Conservation (phyloP, 2,888 invertebrate genomes). For the Dryocosmus kuriphilus region DNA sequence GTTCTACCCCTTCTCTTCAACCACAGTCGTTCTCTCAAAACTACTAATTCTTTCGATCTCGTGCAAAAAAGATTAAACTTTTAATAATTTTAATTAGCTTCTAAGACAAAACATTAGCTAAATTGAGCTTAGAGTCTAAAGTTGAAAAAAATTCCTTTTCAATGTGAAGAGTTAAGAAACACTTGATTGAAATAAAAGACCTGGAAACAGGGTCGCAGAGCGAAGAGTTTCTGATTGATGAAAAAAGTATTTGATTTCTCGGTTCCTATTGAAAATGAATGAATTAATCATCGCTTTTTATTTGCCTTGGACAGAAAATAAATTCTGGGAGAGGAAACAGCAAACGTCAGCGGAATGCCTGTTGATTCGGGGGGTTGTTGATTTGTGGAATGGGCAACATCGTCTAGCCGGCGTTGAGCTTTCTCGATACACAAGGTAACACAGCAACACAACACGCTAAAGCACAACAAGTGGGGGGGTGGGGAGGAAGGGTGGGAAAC, state of each 20-base stretch:
- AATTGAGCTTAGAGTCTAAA: background rate
- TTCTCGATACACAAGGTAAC: slow-evolving; percentile 77
- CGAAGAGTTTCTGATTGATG: slow-evolving; percentile 8
- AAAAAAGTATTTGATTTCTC: slow-evolving; percentile 17
- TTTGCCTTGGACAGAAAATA: slow-evolving; percentile 7
- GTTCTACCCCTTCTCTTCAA: too few species aligned
- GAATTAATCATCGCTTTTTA: slow-evolving; percentile 30
- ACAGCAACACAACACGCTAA: slow-evolving; percentile 76
- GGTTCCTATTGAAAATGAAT: slow-evolving; percentile 11
- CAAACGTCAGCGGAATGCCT: slow-evolving; percentile 65
- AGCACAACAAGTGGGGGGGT: slow-evolving; percentile 78
- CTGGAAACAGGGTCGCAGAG: background rate
- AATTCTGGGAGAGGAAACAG: slow-evolving; percentile 30
- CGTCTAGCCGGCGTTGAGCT: slow-evolving; percentile 78
- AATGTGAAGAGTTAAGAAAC: background rate
- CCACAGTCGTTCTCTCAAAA: too few species aligned
- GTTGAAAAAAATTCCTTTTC: background rate
- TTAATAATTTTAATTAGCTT: too few species aligned
- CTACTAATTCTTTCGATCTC: too few species aligned
- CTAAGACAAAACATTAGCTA: too few species aligned
- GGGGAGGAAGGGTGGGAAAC: slow-evolving; percentile 71
- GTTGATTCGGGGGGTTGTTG: slow-evolving; percentile 70
- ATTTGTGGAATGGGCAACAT: slow-evolving; percentile 70
- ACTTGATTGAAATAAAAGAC: slow-evolving; percentile 15
- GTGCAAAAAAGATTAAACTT: too few species aligned